Evolutionary conservation across 2,113 vertebrate species (phyloP), one percentile per base, ranked within the genome.

Genomic region (Melospiza melodia): DNA sequence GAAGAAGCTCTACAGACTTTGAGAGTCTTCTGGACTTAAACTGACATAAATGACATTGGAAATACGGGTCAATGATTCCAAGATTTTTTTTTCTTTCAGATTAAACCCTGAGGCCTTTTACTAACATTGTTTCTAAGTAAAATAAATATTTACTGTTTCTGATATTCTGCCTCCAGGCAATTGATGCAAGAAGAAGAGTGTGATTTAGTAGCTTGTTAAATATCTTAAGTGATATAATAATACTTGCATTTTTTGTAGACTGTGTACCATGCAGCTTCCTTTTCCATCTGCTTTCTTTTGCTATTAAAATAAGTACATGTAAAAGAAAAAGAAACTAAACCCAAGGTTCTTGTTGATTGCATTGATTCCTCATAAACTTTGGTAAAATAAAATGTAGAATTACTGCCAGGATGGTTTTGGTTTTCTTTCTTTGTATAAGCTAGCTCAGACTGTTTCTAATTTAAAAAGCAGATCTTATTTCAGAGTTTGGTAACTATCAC

Each of bases 101-200:
- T 95, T 57, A 85, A 96, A 94, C 69, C 33, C 58, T 63, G 35
- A 94, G 57, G 84, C 79, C 39, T 81, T 85, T 94, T 66, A 91
- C 33, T 91, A 93, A 67, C 41, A 93, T 88, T 96, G 71, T 95
- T 96, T 97, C 84, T 83, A 95, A 97, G 61, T 86, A 95, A 96
- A 92, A 92, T 80, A 97, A 97, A 94, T 95, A 97, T 97, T 98
- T 98, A 96, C 93, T 89, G 44, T 52, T 88, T 95, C 82, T 92
- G 73, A 97, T 97, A 93, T 44, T 91, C 79, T 95, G 90, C 81
- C 94, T 96, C 51, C 88, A 89, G 78, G 67, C 66, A 95, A 91
- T 24, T 82, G 49, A 94, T 90, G 49, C n/a, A 95, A 93, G 65
- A 93, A 93, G 76, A 76, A 79, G 89, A 86, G 43, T 73, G 72